Evolutionary conservation across 2,797 vertebrate species (phyloP), one percentile per base, ranked within the genome.

Genomic region (Gymnodraco acuticeps): DNA sequence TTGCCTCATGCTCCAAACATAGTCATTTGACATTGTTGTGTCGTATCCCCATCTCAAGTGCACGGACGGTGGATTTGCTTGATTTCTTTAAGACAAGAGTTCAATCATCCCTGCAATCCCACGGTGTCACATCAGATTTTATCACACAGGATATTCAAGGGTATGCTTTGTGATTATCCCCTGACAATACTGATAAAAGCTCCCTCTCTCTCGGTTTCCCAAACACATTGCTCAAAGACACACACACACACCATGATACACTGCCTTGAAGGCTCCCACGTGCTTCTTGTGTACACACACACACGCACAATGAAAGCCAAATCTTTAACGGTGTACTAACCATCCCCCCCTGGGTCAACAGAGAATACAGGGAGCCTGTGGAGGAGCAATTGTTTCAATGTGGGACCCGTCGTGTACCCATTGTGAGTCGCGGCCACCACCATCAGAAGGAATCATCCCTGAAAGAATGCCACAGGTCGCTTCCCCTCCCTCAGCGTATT

Each of bases 51-150:
- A 62, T 85, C 81, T 84, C 75, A 67, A 76, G 80, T 73, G 42
- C 84, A 70, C 78, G 48, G 70, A 79, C 52, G 72, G 64, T 74
- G 85, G 85, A 91, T 91, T 87, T 88, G 86, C 88, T 92, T 92
- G 88, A 90, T 92, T 90, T 93, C 84, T 90, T 91, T 88, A 89
- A 89, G 87, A 87, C 86, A 89, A 88, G 86, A 80, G 82, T 89
- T 90, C 87, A 90, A 88, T 88, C 90, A 86, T 88, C 88, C 81
- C 80, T 78, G 84, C 79, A 83, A 80, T 92, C 85, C 87, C 77
- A 80, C 67, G 72, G 80, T 89, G 87, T 90, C 88, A 82, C 85
- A 87, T 85, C 80, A 79, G 87, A 93, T 91, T 84, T 87, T 88
- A 93, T 94, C 91, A 81, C 70, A 80, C 80, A 46, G 81, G 85